Base-by-base conservation (phyloP, 2,888 invertebrate genomes). In the Atrina japonica region DNA sequence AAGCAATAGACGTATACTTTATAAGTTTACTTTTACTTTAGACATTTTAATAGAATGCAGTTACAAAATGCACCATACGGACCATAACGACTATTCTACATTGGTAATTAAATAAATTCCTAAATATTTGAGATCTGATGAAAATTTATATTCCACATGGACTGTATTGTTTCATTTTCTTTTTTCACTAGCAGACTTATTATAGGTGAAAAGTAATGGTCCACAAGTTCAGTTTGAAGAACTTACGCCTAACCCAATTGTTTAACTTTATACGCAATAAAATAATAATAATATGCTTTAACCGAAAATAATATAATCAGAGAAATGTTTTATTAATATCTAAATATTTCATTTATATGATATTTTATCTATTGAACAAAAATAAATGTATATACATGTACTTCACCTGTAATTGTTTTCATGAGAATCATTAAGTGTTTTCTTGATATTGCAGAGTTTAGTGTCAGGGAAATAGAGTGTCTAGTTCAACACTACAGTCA, bases 131-230 rank as follows among this genome's bases (percentile, higher is more conserved):
- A n/a, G n/a, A n/a, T n/a, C n/a, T n/a, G n/a, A n/a, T n/a, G n/a
- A n/a, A n/a, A n/a, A n/a, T n/a, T n/a, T n/a, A n/a, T n/a, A n/a
- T n/a, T n/a, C n/a, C n/a, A n/a, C n/a, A n/a, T n/a, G n/a, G n/a
- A n/a, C n/a, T n/a, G n/a, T n/a, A n/a, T n/a, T n/a, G n/a, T 47
- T 9, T 47, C 23, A 2, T 47, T 47, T 47, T 23, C 47, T 47
- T 47, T 47, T 47, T 21, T 47, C 47, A 47, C 23, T 18, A 47
- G 47, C 18, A 47, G 47, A 47, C 47, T 47, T 21, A 7, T 7
- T 23, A 47, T 16, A 47, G 47, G 23, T 47, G 9, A 14, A 47
- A 47, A 23, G 47, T 47, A 47, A 47, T 16, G 23, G n/a, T n/a
- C n/a, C n/a, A n/a, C n/a, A n/a, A n/a, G n/a, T n/a, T n/a, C n/a